Percentiles rank a stretch among this genome's conserved stretches.
phyloP scores from a whole-genome alignment of 2,797 vertebrate genomes.

The Myoxocephalus aenaeus region DNA sequence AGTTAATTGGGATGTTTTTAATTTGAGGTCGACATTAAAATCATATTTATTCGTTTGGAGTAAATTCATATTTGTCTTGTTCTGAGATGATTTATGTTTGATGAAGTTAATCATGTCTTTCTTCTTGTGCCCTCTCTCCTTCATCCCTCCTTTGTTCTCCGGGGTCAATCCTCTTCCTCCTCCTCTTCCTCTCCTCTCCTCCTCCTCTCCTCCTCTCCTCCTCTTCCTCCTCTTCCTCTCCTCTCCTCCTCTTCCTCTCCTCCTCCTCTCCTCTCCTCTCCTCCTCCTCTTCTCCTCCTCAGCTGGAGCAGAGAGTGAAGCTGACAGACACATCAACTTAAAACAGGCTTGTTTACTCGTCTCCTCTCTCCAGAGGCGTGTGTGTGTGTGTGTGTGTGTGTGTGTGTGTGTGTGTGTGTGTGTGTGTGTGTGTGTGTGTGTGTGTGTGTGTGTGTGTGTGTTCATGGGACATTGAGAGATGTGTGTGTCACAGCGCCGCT shows the following conservation, averaged over 20 bases:
- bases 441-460: slow-evolving; percentile 36
- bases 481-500: slow-evolving; percentile 64
- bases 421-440: slow-evolving; percentile 41
- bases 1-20: slow-evolving; percentile 23
- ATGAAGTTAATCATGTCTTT: slow-evolving; percentile 50
- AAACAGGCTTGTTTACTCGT: slow-evolving; percentile 18
- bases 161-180: not conserved
- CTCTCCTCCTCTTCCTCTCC: no score
- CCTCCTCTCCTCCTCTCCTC: not conserved
- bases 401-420: slow-evolving; percentile 39
- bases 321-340: slow-evolving; percentile 4
- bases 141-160: not conserved
- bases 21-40: slow-evolving; percentile 18
- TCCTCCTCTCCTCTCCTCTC: not conserved
- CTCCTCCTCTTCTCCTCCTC: not conserved
- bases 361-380: slow-evolving; percentile 25
- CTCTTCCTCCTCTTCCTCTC: no score
- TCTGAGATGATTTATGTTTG: slow-evolving; percentile 54
- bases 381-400: slow-evolving; percentile 38
- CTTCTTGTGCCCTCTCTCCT: slow-evolving; percentile 1
- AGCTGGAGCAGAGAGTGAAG: not conserved
- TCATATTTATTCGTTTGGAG: not conserved
- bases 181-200: not conserved
- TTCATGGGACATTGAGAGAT: slow-evolving; percentile 80
- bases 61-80: slow-evolving; percentile 38